phyloP scores from a whole-genome alignment of 1,140 invertebrate genomes.

The Archegozetes longisetosus region DNA sequence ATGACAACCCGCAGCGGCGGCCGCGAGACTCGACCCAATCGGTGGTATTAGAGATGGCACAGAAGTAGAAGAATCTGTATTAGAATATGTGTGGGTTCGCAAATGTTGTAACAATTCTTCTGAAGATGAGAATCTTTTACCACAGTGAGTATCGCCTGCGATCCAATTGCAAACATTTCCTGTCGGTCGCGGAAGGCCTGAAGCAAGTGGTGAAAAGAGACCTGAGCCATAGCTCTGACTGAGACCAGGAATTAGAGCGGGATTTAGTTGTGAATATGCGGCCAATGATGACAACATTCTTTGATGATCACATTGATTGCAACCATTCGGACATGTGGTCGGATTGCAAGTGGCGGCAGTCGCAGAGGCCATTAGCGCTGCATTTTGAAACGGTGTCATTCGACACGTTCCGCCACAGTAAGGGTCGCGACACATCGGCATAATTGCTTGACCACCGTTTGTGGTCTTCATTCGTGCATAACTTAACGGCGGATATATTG shows the following conservation, averaged over 20 bases:
- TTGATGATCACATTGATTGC: conserved; percentile 87
- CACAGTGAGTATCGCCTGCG: conserved; percentile 67
- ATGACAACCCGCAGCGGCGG: neutral
- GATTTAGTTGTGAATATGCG: conserved; percentile 12
- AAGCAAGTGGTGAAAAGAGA: conserved; percentile 27
- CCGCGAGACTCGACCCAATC: neutral
- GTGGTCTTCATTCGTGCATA: neutral
- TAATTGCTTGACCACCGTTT: neutral
- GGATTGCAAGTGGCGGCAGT: conserved; percentile 3
- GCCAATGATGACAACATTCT: conserved; percentile 42
- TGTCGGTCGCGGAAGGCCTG: conserved; percentile 11
- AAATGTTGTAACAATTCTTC: conserved; percentile 89
- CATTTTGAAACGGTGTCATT: conserved; percentile 60
- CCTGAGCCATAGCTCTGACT: neutral
- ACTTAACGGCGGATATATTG: conserved; percentile 9
- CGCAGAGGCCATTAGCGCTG: neutral
- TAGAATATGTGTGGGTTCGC: conserved; percentile 57
- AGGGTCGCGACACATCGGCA: conserved; percentile 61
- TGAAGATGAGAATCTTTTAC: conserved; percentile 77
- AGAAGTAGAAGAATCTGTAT: neutral
- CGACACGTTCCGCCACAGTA: conserved; percentile 78
- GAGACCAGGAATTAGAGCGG: neutral
- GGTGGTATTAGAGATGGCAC: neutral
- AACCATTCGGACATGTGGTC: conserved; percentile 63
- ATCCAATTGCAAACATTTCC: conserved; percentile 85